Evolutionary conservation across 2,113 vertebrate genomes (phyloP).

Genomic region (Dicrurus megarhynchus): DNA sequence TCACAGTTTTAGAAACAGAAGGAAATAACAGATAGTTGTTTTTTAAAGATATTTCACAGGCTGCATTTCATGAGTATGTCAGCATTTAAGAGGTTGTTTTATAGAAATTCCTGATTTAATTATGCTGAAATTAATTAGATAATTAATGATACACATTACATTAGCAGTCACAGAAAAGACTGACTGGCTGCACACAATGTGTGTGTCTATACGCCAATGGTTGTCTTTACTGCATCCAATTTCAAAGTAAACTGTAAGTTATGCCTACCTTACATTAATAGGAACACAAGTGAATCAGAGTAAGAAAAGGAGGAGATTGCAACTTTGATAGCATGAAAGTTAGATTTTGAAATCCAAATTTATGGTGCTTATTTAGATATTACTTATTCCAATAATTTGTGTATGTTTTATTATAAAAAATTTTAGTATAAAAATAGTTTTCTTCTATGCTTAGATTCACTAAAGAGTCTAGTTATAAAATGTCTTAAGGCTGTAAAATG

Average conservation of each 20-base stretch:
- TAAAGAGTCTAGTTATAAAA: background rate
- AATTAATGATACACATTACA: background rate
- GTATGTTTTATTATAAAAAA: background rate
- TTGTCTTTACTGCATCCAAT: background rate
- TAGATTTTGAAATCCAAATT: background rate
- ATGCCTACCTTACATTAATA: background rate
- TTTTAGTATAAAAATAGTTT: background rate
- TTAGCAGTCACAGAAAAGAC: background rate
- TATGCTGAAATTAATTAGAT: background rate
- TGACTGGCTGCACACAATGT: background rate
- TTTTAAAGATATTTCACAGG: background rate
- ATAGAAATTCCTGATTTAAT: background rate
- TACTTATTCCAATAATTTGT: background rate
- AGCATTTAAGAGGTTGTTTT: background rate
- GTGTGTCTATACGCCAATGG: background rate
- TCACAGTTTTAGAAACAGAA: background rate
- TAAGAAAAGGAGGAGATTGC: background rate
- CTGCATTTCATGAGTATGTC: background rate
- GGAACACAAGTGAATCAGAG: background rate
- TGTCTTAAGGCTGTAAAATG: background rate
- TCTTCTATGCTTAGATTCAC: background rate
- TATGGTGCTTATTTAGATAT: background rate
- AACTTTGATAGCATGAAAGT: background rate
- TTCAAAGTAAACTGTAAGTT: background rate
- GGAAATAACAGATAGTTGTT: background rate